A percentile compares a stretch with the other conserved stretches of the same genome.
Evolutionary conservation across 2,888 invertebrate genomes (phyloP).

Genomic region (Holacanthella duospinosa): DNA sequence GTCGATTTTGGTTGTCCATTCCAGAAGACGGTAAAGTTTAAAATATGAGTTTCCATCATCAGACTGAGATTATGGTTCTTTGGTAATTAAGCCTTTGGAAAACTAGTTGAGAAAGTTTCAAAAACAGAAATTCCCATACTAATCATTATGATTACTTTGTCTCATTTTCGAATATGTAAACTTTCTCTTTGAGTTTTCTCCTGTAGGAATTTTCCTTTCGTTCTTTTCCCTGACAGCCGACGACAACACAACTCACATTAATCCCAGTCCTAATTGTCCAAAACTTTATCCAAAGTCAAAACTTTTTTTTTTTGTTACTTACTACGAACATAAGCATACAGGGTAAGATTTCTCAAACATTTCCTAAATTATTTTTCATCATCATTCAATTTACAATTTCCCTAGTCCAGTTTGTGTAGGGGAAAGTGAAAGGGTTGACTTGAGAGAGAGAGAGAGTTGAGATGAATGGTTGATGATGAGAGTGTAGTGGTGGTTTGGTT

Average conservation of each 20-base stretch:
- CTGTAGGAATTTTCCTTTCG: not conserved
- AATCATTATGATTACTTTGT: not conserved
- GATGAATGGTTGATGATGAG: not conserved
- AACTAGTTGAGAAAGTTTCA: constrained; percentile 33
- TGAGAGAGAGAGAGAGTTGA: too few relatives aligned
- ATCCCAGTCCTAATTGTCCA: not conserved
- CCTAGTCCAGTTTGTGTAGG: too few relatives aligned
- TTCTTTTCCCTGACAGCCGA: not conserved
- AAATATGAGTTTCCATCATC: constrained; percentile 6
- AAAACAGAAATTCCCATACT: constrained; percentile 29
- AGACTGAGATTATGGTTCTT: not conserved
- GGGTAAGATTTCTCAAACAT: too few relatives aligned
- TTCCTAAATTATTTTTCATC: not conserved
- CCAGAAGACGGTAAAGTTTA: not conserved
- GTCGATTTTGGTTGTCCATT: not conserved
- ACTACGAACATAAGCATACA: too few relatives aligned
- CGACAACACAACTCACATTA: not conserved
- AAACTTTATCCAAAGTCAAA: not conserved
- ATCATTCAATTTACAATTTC: too few relatives aligned
- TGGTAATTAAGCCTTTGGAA: constrained; percentile 33
- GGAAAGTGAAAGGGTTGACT: too few relatives aligned
- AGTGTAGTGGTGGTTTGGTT: too few relatives aligned
- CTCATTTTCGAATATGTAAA: not conserved
- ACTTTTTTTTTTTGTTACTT: too few relatives aligned
- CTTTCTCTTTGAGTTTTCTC: not conserved